Percentiles rank a stretch among this genome's conserved stretches.
Conservation (phyloP, 2,888 invertebrate genomes). For the Ernsta delagoae region DNA sequence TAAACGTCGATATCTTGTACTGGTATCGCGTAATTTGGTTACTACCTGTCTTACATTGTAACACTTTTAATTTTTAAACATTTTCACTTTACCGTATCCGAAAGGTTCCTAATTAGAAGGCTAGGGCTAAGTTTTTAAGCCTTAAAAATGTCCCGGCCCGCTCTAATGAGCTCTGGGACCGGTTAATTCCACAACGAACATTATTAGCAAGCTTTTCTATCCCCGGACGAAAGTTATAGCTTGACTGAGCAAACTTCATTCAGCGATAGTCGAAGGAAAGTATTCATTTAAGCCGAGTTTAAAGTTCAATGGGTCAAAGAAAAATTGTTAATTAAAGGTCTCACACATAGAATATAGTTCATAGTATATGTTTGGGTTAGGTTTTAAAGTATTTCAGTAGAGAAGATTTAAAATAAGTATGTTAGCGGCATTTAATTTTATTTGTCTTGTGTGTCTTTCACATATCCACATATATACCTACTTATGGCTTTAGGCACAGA, state of each 20-base stretch:
- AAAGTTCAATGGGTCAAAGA: background rate
- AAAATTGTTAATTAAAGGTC: background rate
- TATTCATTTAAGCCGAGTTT: background rate
- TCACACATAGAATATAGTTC: background rate
- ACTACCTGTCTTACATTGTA: too few relatives aligned
- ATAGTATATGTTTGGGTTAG: too few relatives aligned
- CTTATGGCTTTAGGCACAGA: background rate
- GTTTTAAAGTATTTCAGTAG: too few relatives aligned
- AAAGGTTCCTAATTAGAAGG: conserved; percentile 33
- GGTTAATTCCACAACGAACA: conserved; percentile 38
- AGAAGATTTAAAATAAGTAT: too few relatives aligned
- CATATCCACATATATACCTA: too few relatives aligned
- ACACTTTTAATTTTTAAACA: background rate
- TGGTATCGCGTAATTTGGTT: too few relatives aligned
- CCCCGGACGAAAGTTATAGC: conserved; percentile 29
- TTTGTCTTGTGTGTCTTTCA: too few relatives aligned
- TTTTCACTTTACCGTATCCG: conserved; percentile 3
- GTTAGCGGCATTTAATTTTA: too few relatives aligned
- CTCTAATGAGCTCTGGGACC: conserved; percentile 40
- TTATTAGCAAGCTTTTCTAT: conserved; percentile 40
- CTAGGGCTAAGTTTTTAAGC: conserved; percentile 36
- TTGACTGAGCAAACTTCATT: conserved; percentile 17
- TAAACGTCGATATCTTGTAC: too few relatives aligned
- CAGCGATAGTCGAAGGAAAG: conserved; percentile 9
- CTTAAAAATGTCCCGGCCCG: conserved; percentile 41